Evolutionary conservation across 2,888 invertebrate genomes (phyloP).

Genomic region (Mystacides longicornis): DNA sequence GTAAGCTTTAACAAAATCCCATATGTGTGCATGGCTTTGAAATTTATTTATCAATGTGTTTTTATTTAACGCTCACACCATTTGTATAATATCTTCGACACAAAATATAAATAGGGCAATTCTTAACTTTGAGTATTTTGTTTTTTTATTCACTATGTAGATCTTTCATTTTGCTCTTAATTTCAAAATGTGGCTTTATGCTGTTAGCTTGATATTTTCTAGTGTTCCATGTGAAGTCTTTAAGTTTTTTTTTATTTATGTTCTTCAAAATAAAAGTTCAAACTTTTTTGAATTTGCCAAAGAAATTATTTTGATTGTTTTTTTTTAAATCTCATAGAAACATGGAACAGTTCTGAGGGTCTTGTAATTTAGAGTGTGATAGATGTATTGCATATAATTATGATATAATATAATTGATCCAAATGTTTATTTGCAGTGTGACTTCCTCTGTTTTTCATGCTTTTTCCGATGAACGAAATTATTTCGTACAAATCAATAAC

Average conservation of each 20-base stretch:
- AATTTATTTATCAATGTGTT: not conserved
- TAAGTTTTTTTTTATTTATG: no score
- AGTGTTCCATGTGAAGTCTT: no score
- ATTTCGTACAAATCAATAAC: not conserved
- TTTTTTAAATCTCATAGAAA: not conserved
- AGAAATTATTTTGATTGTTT: not conserved
- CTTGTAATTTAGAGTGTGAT: not conserved
- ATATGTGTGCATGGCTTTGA: not conserved
- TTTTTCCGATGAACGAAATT: slow-evolving; percentile 10
- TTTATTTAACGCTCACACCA: not conserved
- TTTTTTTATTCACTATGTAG: no score
- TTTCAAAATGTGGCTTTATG: no score
- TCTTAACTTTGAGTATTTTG: no score
- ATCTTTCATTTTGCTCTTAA: no score
- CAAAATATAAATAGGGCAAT: not conserved
- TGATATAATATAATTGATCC: not conserved
- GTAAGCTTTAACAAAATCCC: slow-evolving; percentile 33
- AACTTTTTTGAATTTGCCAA: not conserved
- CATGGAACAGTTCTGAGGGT: not conserved
- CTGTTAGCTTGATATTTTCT: no score
- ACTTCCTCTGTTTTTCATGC: slow-evolving; percentile 35
- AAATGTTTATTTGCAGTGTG: slow-evolving; percentile 49
- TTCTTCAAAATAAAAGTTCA: not conserved
- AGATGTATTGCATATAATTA: not conserved
- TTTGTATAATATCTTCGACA: not conserved